Conservation (phyloP, 2,888 invertebrate genomes). For the Dasysyrphus tricinctus region DNA sequence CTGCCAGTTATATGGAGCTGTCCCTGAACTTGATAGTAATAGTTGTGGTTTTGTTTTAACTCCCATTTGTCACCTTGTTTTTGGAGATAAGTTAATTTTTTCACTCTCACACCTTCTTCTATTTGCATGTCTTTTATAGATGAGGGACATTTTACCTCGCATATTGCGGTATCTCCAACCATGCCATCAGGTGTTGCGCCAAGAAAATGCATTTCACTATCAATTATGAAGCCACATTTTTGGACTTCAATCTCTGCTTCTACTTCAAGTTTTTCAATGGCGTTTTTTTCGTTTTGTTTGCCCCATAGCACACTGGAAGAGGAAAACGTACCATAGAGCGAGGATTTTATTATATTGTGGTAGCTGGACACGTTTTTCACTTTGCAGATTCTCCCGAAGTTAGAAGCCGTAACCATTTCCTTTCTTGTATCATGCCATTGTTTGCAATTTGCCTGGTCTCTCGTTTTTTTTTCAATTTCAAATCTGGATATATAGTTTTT, state of each 20-base stretch:
- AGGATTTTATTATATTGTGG: slow-evolving; percentile 1
- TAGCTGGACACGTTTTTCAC: not conserved
- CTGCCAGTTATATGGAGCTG: too few relatives aligned
- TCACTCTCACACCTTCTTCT: not conserved
- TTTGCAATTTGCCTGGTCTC: not conserved
- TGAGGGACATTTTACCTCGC: slow-evolving; percentile 5
- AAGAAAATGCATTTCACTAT: too few relatives aligned
- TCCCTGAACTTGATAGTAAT: too few relatives aligned
- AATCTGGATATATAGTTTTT: not conserved
- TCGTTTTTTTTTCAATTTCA: not conserved
- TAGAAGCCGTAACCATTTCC: slow-evolving; percentile 16
- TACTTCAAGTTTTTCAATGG: too few relatives aligned
- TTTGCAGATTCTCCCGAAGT: not conserved
- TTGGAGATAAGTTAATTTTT: slow-evolving; percentile 5
- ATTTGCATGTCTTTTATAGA: not conserved
- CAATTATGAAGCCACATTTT: too few relatives aligned
- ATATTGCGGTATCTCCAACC: not conserved
- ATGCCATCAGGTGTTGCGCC: slow-evolving; percentile 8
- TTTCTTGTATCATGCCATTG: slow-evolving; percentile 2
- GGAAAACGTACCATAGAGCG: too few relatives aligned
- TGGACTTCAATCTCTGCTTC: too few relatives aligned
- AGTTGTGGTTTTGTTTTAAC: too few relatives aligned
- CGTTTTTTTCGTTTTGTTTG: too few relatives aligned
- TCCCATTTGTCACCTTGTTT: too few relatives aligned
- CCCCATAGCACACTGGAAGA: too few relatives aligned